These are phyloP conservation scores for Pocillopora damicornis DNA, from an alignment of 64 coral and sea anemone genomes.

Conservation along the genomic window DNA sequence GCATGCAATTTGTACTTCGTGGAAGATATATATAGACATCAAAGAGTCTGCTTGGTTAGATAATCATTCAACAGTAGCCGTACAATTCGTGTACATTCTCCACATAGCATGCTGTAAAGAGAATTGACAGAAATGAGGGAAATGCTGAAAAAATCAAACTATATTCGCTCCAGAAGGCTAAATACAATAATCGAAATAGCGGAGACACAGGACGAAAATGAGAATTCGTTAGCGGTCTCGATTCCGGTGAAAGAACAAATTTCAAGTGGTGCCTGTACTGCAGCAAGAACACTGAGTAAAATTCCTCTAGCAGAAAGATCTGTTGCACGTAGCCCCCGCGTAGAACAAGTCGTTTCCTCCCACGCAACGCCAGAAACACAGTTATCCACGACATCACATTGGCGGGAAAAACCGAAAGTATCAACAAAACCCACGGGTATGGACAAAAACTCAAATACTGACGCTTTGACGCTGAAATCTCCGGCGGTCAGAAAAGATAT, in stretches of 20 bases:
- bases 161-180: not conserved
- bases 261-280: not conserved
- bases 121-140: not conserved
- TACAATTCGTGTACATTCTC: not conserved
- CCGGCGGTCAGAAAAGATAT: no score
- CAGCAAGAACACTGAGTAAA: not conserved
- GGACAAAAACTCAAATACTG: not conserved
- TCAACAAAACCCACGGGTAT: not conserved
- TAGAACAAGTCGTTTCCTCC: not conserved
- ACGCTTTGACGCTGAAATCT: not conserved
- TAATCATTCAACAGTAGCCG: not conserved
- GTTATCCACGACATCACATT: not conserved
- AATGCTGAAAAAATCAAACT: not conserved
- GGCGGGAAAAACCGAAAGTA: slow-evolving; percentile 10
- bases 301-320: not conserved
- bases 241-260: not conserved
- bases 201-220: slow-evolving; percentile 14
- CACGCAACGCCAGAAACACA: not conserved
- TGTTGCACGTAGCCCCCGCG: not conserved
- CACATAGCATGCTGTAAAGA: no score
- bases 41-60: not conserved
- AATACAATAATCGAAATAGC: slow-evolving; percentile 11
- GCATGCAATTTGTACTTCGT: not conserved
- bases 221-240: not conserved
- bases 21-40: not conserved